A percentile compares a stretch with the other conserved stretches of the same genome.
Conservation (phyloP, 2,797 vertebrate species). For the Coluber constrictor region DNA sequence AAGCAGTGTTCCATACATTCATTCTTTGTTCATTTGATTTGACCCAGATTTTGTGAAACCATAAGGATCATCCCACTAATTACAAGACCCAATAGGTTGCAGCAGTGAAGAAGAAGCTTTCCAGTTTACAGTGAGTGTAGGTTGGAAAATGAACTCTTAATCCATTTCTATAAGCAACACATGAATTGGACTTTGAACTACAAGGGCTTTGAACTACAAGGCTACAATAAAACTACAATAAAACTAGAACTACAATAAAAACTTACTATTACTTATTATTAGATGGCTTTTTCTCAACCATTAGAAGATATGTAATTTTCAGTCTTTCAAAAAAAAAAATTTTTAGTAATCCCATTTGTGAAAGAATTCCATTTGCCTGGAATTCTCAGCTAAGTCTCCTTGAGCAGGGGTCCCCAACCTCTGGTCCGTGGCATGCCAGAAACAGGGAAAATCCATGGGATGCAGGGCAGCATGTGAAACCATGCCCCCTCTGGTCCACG, state of each 20-base stretch:
- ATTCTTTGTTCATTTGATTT: background rate
- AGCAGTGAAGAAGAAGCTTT: background rate
- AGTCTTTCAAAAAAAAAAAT: background rate
- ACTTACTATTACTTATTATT: background rate
- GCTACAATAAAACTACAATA: too few relatives aligned
- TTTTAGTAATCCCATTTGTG: background rate
- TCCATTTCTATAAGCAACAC: background rate
- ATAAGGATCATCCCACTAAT: background rate
- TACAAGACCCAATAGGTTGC: background rate
- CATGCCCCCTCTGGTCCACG: background rate
- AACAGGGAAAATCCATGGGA: background rate
- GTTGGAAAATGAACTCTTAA: background rate
- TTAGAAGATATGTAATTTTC: background rate
- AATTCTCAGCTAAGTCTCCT: background rate
- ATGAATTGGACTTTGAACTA: background rate
- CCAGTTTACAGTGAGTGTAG: background rate
- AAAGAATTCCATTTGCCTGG: background rate
- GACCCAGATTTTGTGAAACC: background rate
- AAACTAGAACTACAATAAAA: background rate
- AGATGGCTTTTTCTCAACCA: background rate
- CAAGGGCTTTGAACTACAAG: too few relatives aligned
- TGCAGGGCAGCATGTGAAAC: background rate
- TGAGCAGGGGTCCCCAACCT: background rate
- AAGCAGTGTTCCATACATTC: background rate
- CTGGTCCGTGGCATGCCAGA: background rate